phyloP scores from a whole-genome alignment of 2,113 vertebrate species.

The Octodon degus region DNA sequence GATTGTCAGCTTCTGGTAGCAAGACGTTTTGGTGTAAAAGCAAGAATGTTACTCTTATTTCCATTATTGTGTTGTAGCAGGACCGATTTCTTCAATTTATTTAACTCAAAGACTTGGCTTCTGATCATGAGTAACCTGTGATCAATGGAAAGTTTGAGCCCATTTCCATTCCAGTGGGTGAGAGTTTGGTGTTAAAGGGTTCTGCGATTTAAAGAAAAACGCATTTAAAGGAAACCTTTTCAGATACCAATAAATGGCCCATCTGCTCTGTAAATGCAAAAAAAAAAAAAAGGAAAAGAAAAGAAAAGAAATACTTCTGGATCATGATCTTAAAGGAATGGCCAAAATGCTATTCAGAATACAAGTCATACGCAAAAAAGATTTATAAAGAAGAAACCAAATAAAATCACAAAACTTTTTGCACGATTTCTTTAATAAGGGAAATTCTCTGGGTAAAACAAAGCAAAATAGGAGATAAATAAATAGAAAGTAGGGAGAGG shows the following conservation, averaged over 20 bases:
- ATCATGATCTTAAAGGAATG: background rate
- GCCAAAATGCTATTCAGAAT: background rate
- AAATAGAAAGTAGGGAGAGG: background rate
- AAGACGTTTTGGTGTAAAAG: too few species aligned
- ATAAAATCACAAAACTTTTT: background rate
- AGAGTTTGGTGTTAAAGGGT: background rate
- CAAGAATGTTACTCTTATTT: background rate
- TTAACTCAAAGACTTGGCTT: background rate
- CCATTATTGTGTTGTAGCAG: background rate
- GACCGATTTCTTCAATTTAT: slow-evolving; percentile 9
- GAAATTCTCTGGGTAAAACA: background rate
- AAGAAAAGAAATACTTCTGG: too few species aligned
- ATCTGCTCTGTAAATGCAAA: background rate
- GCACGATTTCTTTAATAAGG: background rate
- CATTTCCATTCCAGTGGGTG: background rate
- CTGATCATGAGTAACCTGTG: background rate
- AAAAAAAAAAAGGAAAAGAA: too few species aligned
- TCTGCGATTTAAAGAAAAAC: too few species aligned
- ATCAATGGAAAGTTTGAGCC: background rate
- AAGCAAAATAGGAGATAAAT: background rate
- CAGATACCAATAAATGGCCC: slow-evolving; percentile 61
- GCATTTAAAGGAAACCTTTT: background rate
- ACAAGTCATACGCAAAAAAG: background rate
- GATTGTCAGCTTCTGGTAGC: background rate
- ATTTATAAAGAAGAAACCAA: background rate